These are phyloP conservation scores for Lycaena phlaeas DNA, from an alignment of 2,888 invertebrate genomes.

Conservation along the genomic window DNA sequence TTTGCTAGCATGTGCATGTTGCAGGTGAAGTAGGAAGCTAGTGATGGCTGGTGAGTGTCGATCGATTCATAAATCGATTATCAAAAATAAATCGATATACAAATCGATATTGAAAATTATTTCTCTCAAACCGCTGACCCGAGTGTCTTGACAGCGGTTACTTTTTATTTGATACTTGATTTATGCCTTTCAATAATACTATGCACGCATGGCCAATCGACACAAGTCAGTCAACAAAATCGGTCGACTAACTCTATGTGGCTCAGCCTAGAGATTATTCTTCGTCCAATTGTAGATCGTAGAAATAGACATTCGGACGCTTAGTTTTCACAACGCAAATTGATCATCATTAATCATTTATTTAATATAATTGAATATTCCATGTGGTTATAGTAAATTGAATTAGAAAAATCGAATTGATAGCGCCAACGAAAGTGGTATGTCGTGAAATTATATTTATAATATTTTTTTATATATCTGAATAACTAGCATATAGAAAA, in stretches of 20 bases:
- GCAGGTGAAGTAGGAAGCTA: constrained; percentile 59
- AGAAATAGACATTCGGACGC: constrained; percentile 41
- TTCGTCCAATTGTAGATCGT: constrained; percentile 64
- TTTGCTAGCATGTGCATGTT: constrained; percentile 60
- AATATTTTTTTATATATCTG: constrained; percentile 3
- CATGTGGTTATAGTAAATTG: not conserved
- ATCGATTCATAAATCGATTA: constrained; percentile 24
- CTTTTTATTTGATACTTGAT: constrained; percentile 11
- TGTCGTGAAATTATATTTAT: not conserved
- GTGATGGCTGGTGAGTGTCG: constrained; percentile 33
- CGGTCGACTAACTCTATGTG: constrained; percentile 40
- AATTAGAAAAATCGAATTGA: not conserved
- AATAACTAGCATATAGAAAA: constrained; percentile 3
- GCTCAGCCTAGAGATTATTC: constrained; percentile 47
- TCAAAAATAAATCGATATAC: not conserved
- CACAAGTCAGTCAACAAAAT: constrained; percentile 11
- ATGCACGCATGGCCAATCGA: constrained; percentile 12
- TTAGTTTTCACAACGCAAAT: constrained; percentile 47
- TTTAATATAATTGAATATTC: not conserved
- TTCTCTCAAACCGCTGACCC: not conserved
- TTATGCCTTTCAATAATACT: constrained; percentile 10
- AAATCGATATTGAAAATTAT: not conserved
- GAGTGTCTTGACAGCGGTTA: constrained; percentile 1
- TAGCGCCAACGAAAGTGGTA: constrained; percentile 7
- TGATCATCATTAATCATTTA: constrained; percentile 4